These are phyloP conservation scores for Clamator glandarius DNA, from an alignment of 2,797 vertebrate species.

Conservation along the genomic window DNA sequence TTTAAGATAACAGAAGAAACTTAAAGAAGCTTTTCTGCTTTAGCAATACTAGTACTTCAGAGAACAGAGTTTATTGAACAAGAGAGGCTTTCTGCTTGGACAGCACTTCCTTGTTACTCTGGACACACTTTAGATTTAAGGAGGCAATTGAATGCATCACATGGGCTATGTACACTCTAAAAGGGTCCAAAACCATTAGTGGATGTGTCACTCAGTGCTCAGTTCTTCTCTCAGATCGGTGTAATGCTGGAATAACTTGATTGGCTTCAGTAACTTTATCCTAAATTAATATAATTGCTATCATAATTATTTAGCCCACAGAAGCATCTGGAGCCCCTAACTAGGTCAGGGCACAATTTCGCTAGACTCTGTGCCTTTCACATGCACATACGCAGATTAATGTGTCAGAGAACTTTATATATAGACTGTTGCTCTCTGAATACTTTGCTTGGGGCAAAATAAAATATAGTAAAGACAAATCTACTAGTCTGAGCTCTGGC, in stretches of 20 bases:
- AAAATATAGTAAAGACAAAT: background rate
- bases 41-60: conserved; percentile 67
- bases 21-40: conserved; percentile 68
- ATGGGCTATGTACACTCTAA: conserved; percentile 22
- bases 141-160: conserved; percentile 61
- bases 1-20: conserved; percentile 64
- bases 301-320: conserved; percentile 59
- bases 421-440: background rate
- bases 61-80: conserved; percentile 76
- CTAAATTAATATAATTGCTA: conserved; percentile 67
- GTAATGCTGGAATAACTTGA: conserved; percentile 48
- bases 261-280: conserved; percentile 64
- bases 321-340: conserved; percentile 57
- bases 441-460: background rate
- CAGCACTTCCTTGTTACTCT: conserved; percentile 69
- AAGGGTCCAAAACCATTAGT: conserved; percentile 54
- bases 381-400: background rate
- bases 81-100: conserved; percentile 74
- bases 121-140: conserved; percentile 58
- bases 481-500: background rate
- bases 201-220: conserved; percentile 29
- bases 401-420: conserved; percentile 1
- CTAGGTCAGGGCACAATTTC: conserved; percentile 45
- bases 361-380: background rate
- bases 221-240: background rate